These are phyloP conservation scores for Clostera curtula DNA, from an alignment of 2,888 invertebrate species.

Conservation along the genomic window DNA sequence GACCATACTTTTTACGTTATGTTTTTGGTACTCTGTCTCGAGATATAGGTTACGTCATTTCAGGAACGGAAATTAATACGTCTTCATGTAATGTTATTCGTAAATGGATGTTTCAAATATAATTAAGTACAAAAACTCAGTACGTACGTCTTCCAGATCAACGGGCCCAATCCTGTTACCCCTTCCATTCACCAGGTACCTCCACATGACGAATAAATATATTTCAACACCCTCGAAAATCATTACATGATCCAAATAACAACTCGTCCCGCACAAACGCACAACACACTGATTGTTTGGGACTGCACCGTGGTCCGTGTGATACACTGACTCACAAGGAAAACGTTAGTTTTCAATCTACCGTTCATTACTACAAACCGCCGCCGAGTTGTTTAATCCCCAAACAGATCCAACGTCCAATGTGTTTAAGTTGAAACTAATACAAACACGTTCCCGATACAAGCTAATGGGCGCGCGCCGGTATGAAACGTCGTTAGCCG, in stretches of 20 bases:
- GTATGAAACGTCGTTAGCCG: constrained; percentile 29
- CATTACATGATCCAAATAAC: constrained; percentile 35
- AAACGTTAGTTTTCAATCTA: constrained; percentile 53
- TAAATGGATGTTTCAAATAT: not conserved
- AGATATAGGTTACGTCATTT: too few species aligned
- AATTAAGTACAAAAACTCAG: constrained; percentile 4
- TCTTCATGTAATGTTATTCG: too few species aligned
- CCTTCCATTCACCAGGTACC: constrained; percentile 34
- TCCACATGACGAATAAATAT: constrained; percentile 42
- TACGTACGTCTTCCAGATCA: constrained; percentile 34
- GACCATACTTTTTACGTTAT: too few species aligned
- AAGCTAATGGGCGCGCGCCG: constrained; percentile 34
- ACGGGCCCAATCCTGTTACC: constrained; percentile 41
- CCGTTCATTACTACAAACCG: constrained; percentile 49
- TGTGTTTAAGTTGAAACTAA: constrained; percentile 29
- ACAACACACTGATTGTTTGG: constrained; percentile 12
- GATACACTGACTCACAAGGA: constrained; percentile 55
- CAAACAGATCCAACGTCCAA: constrained; percentile 30
- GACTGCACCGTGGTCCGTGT: constrained; percentile 23
- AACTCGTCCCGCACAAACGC: constrained; percentile 10
- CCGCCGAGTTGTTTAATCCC: constrained; percentile 47
- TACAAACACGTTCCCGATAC: constrained; percentile 33
- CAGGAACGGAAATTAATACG: too few species aligned
- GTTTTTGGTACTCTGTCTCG: too few species aligned
- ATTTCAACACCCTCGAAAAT: constrained; percentile 32